Conservation (phyloP, 2,888 invertebrate genomes). For the Aleiodes alternator region DNA sequence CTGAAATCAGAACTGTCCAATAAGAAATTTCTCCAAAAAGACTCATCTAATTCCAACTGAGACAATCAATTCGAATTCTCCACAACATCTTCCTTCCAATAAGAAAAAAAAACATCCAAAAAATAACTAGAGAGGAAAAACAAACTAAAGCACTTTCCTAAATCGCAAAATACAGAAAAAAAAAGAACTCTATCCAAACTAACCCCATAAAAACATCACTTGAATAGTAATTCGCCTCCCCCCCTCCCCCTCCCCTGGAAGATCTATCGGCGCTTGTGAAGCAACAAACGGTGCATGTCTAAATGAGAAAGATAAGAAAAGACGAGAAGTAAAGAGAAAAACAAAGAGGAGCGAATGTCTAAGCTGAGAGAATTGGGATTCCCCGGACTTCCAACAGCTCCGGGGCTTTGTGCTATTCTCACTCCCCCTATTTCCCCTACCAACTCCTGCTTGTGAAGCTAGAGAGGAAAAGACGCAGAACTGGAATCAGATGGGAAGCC, state of each 20-base stretch:
- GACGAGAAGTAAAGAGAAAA: not conserved
- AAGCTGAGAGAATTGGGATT: slow-evolving; percentile 28
- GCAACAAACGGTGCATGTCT: slow-evolving; percentile 46
- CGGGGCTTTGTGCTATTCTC: slow-evolving; percentile 1
- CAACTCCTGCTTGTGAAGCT: too few relatives aligned
- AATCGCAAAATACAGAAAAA: too few relatives aligned
- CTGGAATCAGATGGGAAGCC: slow-evolving; percentile 37
- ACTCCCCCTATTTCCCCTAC: slow-evolving; percentile 7
- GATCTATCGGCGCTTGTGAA: slow-evolving; percentile 44
- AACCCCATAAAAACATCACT: not conserved
- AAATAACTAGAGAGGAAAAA: too few relatives aligned
- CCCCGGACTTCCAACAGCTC: slow-evolving; percentile 1
- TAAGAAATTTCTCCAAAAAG: too few relatives aligned
- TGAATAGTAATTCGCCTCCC: slow-evolving; percentile 41
- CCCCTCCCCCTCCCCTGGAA: not conserved
- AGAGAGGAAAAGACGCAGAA: not conserved
- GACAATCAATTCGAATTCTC: too few relatives aligned
- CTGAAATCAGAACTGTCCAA: too few relatives aligned
- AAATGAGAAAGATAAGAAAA: slow-evolving; percentile 29
- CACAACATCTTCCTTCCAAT: too few relatives aligned
- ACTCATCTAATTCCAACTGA: too few relatives aligned
- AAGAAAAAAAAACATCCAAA: too few relatives aligned
- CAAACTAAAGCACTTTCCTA: too few relatives aligned
- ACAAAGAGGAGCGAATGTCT: not conserved
- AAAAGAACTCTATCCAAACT: not conserved